These are phyloP conservation scores for Condylura cristata DNA, from an alignment of 2,113 vertebrate species.

Conservation along the genomic window DNA sequence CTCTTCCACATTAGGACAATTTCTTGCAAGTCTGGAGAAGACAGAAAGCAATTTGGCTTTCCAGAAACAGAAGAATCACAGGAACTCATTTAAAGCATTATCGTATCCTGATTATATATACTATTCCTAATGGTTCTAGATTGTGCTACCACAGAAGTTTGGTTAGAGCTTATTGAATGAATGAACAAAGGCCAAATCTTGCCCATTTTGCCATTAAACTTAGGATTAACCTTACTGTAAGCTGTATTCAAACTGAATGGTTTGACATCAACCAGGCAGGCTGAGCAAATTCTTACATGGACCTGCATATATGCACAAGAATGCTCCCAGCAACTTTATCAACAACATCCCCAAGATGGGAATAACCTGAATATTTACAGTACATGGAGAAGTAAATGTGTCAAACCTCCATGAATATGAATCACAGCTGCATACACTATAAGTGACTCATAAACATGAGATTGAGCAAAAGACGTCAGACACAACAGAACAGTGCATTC, in stretches of 20 bases:
- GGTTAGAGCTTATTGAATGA: neutral
- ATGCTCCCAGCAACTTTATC: neutral
- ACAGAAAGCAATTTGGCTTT: slow-evolving; percentile 18
- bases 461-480: neutral
- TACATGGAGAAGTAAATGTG: neutral
- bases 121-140: slow-evolving; percentile 63
- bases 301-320: neutral
- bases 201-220: neutral
- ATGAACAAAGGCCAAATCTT: neutral
- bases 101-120: slow-evolving; percentile 69
- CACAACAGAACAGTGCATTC: neutral
- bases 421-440: too few species aligned
- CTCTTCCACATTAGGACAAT: neutral
- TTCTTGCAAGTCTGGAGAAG: neutral
- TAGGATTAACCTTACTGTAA: neutral
- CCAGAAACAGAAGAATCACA: slow-evolving; percentile 23
- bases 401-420: neutral
- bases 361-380: neutral
- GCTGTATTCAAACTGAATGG: neutral
- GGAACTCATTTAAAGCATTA: slow-evolving; percentile 19
- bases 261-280: neutral
- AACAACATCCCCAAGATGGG: neutral
- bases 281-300: neutral
- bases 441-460: neutral
- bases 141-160: neutral